Evolutionary conservation across 2,888 invertebrate genomes (phyloP).

Genomic region (Argyresthia goedartella): DNA sequence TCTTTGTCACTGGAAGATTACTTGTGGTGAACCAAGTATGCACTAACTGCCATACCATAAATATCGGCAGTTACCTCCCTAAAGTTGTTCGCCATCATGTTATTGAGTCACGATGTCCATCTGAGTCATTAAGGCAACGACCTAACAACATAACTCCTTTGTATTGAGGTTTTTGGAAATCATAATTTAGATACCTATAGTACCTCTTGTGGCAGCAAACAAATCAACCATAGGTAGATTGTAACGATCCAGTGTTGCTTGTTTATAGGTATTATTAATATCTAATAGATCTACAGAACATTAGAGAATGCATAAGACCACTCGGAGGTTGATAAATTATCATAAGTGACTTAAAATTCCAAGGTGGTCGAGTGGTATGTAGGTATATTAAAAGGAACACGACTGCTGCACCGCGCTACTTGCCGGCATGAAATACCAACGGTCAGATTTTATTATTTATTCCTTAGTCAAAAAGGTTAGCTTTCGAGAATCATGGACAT

Average conservation of each 20-base stretch:
- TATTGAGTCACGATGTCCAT: slow-evolving; percentile 28
- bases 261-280: too few species aligned
- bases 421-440: not conserved
- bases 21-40: too few species aligned
- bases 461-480: slow-evolving; percentile 6
- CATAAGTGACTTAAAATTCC: slow-evolving; percentile 6
- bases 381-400: not conserved
- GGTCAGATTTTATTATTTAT: not conserved
- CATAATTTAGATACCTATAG: too few species aligned
- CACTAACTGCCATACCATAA: slow-evolving; percentile 4
- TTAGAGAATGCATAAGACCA: too few species aligned
- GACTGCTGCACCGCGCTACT: not conserved
- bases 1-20: too few species aligned
- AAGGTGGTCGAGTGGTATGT: slow-evolving; percentile 2
- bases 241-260: too few species aligned
- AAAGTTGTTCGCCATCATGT: slow-evolving; percentile 21
- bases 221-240: too few species aligned
- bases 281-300: too few species aligned
- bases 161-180: too few species aligned
- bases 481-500: slow-evolving; percentile 19
- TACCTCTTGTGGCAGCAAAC: too few species aligned
- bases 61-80: slow-evolving; percentile 19
- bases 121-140: slow-evolving; percentile 49
- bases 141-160: slow-evolving; percentile 9
- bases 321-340: not conserved